Evolutionary conservation across 2,113 vertebrate species (phyloP).

Genomic region (Tetrax tetrax): DNA sequence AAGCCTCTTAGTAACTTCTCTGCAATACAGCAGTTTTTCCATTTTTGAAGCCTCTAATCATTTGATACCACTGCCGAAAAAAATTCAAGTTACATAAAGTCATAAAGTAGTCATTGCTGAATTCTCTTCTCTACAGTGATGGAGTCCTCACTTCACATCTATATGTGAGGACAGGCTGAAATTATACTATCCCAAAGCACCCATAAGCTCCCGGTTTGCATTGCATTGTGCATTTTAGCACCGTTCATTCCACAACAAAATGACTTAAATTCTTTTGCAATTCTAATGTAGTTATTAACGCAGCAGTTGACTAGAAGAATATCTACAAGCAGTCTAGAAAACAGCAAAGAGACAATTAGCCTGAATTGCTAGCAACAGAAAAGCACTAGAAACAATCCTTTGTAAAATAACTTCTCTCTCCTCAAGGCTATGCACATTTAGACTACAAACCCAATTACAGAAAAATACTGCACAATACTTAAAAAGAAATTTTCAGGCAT

Average conservation of each 20-base stretch:
- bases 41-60: background rate
- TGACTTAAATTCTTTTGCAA: constrained; percentile 31
- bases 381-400: constrained; percentile 21
- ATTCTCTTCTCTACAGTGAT: background rate
- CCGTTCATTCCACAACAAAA: background rate
- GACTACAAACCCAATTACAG: constrained; percentile 35
- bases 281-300: constrained; percentile 48
- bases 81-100: background rate
- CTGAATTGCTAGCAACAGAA: constrained; percentile 37
- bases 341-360: background rate
- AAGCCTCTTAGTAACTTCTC: background rate
- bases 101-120: constrained; percentile 1
- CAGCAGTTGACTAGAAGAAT: background rate
- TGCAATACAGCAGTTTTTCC: background rate
- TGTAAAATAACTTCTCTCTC: constrained; percentile 13
- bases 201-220: constrained; percentile 4
- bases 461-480: constrained; percentile 34
- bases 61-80: background rate
- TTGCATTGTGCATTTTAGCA: constrained; percentile 3
- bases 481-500: background rate
- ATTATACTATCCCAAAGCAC: background rate
- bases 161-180: background rate
- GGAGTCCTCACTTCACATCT: background rate
- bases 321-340: constrained; percentile 17
- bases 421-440: constrained; percentile 15